Conservation (phyloP, 2,797 vertebrate genomes). For the Periophthalmus magnuspinnatus region DNA sequence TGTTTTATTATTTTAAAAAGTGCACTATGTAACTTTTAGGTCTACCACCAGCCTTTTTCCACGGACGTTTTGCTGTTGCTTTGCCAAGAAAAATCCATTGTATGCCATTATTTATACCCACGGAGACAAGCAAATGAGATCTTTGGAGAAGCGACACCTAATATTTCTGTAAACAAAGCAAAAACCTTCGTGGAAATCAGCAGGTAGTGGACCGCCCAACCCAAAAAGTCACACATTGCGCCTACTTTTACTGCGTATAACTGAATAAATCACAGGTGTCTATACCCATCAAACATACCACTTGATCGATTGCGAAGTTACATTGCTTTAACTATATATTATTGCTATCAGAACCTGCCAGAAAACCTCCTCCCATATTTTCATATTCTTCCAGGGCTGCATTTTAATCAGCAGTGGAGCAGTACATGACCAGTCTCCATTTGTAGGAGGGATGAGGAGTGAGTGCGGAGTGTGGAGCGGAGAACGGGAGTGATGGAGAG, state of each 20-base stretch:
- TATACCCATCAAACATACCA: not conserved
- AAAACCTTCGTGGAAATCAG: too few relatives aligned
- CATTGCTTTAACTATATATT: not conserved
- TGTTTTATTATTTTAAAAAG: not conserved
- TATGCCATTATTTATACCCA: too few relatives aligned
- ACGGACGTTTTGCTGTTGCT: too few relatives aligned
- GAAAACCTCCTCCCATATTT: constrained; percentile 59
- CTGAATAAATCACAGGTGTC: not conserved
- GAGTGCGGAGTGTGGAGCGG: constrained; percentile 32
- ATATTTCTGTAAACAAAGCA: too few relatives aligned
- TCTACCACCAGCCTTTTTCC: too few relatives aligned
- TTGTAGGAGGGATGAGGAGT: constrained; percentile 11
- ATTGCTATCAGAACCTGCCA: constrained; percentile 31
- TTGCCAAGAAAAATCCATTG: too few relatives aligned
- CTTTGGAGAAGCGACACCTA: too few relatives aligned
- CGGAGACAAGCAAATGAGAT: too few relatives aligned
- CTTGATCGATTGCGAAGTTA: not conserved
- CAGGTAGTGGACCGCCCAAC: too few relatives aligned
- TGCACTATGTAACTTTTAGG: not conserved
- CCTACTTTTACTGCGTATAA: too few relatives aligned
- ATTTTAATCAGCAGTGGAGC: constrained; percentile 66
- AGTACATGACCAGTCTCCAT: constrained; percentile 44
- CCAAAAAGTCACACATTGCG: too few relatives aligned
- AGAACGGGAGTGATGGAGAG: constrained; percentile 32
- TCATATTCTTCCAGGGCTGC: constrained; percentile 52